phyloP scores from a whole-genome alignment of 2,888 invertebrate genomes.

The Oegoconia quadripuncta region DNA sequence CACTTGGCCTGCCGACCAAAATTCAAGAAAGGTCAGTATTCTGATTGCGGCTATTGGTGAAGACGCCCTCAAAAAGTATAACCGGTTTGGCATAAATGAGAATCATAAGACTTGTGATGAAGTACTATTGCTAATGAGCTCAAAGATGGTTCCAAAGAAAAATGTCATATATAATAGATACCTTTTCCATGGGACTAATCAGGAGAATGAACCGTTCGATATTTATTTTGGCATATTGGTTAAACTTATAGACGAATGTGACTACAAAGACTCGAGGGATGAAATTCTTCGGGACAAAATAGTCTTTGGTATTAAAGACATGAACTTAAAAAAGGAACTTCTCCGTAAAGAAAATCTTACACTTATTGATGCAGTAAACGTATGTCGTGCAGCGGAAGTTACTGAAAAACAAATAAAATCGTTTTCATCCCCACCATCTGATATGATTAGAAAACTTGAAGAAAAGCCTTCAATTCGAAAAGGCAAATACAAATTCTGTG shows the following conservation, averaged over 20 bases:
- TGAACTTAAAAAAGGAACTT: conserved; percentile 1
- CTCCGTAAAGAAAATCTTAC: conserved; percentile 5
- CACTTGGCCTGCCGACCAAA: neutral
- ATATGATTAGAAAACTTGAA: neutral
- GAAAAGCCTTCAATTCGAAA: neutral
- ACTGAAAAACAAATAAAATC: conserved; percentile 2
- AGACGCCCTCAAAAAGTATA: conserved; percentile 3
- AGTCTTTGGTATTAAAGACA: neutral
- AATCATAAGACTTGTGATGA: conserved; percentile 1
- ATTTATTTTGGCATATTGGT: neutral
- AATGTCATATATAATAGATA: neutral
- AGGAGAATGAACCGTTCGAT: neutral
- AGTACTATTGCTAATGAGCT: neutral
- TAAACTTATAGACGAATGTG: conserved; percentile 1
- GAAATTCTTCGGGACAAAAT: conserved; percentile 1
- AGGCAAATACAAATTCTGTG: conserved; percentile 2
- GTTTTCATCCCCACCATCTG: neutral
- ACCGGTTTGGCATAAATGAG: neutral
- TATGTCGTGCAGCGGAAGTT: neutral
- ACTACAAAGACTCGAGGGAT: neutral
- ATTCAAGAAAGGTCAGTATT: neutral
- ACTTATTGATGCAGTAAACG: conserved; percentile 1
- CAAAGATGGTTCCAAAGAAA: neutral
- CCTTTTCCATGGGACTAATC: neutral
- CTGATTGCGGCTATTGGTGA: conserved; percentile 4